Conservation (phyloP, 1,140 invertebrate genomes). For the Lordiphosa mommai region DNA sequence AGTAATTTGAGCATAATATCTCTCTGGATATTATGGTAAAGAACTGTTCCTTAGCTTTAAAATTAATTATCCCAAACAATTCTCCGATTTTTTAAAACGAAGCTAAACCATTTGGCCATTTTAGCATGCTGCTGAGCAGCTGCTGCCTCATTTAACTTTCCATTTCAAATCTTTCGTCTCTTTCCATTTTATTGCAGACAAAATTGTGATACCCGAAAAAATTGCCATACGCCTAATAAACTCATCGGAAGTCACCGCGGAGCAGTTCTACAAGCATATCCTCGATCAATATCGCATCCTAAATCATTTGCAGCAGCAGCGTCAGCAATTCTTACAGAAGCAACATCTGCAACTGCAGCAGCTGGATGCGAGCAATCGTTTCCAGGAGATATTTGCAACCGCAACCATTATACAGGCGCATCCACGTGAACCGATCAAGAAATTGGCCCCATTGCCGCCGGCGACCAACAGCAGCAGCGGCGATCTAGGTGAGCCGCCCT, state of each 20-base stretch:
- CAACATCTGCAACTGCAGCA: constrained; percentile 73
- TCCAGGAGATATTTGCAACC: constrained; percentile 74
- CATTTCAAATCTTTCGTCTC: not conserved
- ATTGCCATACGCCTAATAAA: constrained; percentile 77
- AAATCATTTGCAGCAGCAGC: constrained; percentile 64
- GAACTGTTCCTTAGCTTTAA: too few relatives aligned
- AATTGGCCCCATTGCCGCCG: constrained; percentile 12
- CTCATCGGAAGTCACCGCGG: constrained; percentile 75
- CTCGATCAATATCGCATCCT: constrained; percentile 75
- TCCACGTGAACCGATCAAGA: constrained; percentile 52
- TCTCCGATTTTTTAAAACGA: too few relatives aligned
- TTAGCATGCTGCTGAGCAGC: too few relatives aligned
- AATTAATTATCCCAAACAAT: too few relatives aligned
- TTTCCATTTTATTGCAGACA: constrained; percentile 51
- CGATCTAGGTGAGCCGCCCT: not conserved
- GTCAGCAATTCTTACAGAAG: constrained; percentile 68
- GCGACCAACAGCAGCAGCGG: not conserved
- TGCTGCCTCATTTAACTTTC: too few relatives aligned
- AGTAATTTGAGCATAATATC: too few relatives aligned
- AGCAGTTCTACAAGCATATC: constrained; percentile 78
- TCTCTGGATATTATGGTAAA: too few relatives aligned
- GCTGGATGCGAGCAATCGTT: constrained; percentile 69
- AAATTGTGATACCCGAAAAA: constrained; percentile 79
- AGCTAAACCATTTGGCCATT: too few relatives aligned
- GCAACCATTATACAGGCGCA: constrained; percentile 75